These are phyloP conservation scores for Spodoptera littoralis DNA, from an alignment of 2,888 invertebrate genomes.

Conservation along the genomic window DNA sequence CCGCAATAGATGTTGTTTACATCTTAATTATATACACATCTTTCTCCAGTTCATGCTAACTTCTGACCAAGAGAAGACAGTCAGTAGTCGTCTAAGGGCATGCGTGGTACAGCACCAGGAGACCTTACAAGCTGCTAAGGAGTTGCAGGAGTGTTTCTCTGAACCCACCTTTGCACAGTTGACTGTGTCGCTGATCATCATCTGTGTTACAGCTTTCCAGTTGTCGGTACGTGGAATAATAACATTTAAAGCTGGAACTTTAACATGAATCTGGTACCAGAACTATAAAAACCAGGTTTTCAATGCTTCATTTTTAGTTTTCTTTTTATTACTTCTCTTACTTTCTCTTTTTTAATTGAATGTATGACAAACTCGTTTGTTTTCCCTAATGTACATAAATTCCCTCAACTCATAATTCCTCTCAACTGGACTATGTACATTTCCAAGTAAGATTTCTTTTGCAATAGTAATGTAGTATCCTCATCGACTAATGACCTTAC, in stretches of 20 bases:
- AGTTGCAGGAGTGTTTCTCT: conserved; percentile 81
- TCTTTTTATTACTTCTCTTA: too few relatives aligned
- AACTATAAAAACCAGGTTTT: neutral
- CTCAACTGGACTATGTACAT: too few relatives aligned
- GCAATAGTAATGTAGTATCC: too few relatives aligned
- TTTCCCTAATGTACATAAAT: too few relatives aligned
- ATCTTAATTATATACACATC: neutral
- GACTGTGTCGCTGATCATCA: conserved; percentile 84
- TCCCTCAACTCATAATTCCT: too few relatives aligned
- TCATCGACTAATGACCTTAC: neutral
- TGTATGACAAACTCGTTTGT: too few relatives aligned
- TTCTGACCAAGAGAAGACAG: conserved; percentile 62
- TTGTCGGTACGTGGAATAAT: conserved; percentile 70
- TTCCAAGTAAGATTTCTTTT: too few relatives aligned
- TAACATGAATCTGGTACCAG: neutral
- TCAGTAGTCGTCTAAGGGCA: conserved; percentile 61
- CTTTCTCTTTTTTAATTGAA: too few relatives aligned
- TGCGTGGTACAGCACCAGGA: conserved; percentile 75
- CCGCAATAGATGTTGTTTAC: too few relatives aligned
- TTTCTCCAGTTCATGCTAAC: conserved; percentile 58
- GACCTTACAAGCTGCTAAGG: conserved; percentile 65
- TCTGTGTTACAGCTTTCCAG: conserved; percentile 87
- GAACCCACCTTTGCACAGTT: conserved; percentile 85
- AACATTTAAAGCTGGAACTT: neutral
- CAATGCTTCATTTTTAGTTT: too few relatives aligned